Evolutionary conservation across 2,113 vertebrate species (phyloP).

Genomic region (Mirounga angustirostris): DNA sequence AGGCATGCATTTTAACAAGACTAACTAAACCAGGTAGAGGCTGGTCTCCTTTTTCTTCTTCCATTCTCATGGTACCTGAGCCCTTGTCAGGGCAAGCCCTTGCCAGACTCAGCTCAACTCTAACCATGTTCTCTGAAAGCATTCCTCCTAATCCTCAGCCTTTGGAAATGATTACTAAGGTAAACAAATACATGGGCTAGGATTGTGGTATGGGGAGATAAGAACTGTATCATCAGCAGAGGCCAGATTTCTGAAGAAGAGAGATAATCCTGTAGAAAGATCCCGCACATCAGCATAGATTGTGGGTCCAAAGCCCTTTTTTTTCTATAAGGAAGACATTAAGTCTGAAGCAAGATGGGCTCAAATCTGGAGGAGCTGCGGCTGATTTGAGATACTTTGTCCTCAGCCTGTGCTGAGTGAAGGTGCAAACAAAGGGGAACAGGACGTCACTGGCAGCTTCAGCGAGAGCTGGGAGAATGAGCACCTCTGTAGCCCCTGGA

Average conservation of each 20-base stretch:
- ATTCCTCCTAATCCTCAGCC: neutral
- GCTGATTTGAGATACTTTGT: neutral
- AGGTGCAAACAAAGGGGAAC: neutral
- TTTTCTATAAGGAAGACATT: neutral
- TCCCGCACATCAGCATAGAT: neutral
- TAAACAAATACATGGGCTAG: neutral
- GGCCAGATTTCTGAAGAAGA: neutral
- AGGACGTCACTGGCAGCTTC: neutral
- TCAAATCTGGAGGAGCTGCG: neutral
- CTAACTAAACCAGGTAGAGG: neutral
- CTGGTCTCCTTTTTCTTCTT: neutral
- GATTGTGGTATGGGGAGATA: neutral
- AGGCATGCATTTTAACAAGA: neutral
- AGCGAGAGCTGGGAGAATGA: conserved; percentile 52
- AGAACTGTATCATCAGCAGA: neutral
- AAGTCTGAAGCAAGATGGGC: neutral
- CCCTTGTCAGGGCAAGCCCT: neutral
- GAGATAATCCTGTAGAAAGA: neutral
- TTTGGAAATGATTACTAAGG: neutral
- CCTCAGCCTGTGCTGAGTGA: conserved; percentile 34
- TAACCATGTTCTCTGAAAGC: neutral
- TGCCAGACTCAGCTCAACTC: neutral
- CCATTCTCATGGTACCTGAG: neutral
- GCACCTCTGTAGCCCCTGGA: conserved; percentile 51
- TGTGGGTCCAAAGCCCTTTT: neutral